Conservation (phyloP, 2,888 invertebrate genomes). For the Phaedon cochleariae region DNA sequence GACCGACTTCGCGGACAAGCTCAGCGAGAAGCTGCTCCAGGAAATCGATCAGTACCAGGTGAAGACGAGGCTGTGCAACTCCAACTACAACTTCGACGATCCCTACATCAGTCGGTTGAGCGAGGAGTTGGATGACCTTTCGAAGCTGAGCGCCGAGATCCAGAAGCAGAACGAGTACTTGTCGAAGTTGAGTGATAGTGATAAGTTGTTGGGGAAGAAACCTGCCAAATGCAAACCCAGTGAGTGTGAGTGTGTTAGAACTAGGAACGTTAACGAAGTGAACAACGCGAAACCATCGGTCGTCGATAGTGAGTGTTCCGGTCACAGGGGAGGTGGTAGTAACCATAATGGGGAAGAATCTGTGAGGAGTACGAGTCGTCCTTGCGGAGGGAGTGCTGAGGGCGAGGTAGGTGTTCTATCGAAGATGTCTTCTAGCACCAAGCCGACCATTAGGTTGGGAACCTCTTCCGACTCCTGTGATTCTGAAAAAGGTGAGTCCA, state of each 20-base stretch:
- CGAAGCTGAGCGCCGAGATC: constrained; percentile 67
- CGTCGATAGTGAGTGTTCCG: constrained; percentile 34
- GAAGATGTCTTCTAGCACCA: constrained; percentile 52
- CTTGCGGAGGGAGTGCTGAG: constrained; percentile 18
- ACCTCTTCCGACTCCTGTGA: constrained; percentile 58
- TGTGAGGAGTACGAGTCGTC: constrained; percentile 12
- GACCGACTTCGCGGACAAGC: constrained; percentile 81
- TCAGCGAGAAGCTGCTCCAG: constrained; percentile 81
- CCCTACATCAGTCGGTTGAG: constrained; percentile 69
- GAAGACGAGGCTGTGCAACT: constrained; percentile 62
- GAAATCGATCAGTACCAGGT: constrained; percentile 74
- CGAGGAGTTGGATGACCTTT: constrained; percentile 68
- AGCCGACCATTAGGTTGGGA: constrained; percentile 48
- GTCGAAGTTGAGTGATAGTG: constrained; percentile 65
- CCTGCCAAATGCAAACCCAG: constrained; percentile 64
- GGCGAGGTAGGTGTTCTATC: constrained; percentile 18
- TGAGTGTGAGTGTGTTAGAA: constrained; percentile 54
- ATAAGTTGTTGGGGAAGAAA: constrained; percentile 52
- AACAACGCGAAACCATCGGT: constrained; percentile 22
- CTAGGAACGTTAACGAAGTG: constrained; percentile 40
- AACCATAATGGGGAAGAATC: constrained; percentile 44
- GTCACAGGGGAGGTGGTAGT: constrained; percentile 33
- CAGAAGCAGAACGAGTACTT: constrained; percentile 69
- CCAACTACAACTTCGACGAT: constrained; percentile 68
- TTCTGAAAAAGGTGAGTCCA: constrained; percentile 55